Conservation (phyloP, 2,888 invertebrate species). For the Lacanobia wlatinum region DNA sequence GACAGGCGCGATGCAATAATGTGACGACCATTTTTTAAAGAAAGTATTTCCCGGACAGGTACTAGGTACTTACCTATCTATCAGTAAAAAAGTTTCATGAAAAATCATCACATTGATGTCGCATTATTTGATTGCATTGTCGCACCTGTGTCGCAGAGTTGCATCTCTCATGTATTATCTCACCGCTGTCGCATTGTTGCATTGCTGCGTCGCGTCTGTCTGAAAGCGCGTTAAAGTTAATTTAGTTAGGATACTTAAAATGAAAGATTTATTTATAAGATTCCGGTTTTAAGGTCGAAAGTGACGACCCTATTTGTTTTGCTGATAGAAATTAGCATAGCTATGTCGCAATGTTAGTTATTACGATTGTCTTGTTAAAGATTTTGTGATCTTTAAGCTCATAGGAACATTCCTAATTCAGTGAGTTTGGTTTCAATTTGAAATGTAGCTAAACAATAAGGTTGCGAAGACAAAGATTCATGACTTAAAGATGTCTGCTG, state of each 20-base stretch:
- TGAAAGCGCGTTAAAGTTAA: not conserved
- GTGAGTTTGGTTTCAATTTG: too few relatives aligned
- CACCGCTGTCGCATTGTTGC: not conserved
- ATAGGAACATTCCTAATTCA: too few relatives aligned
- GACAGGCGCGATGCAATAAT: not conserved
- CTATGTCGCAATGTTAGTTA: slow-evolving; percentile 18
- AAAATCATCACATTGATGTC: too few relatives aligned
- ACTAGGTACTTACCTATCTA: too few relatives aligned
- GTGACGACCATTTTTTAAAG: too few relatives aligned
- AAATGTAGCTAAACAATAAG: too few relatives aligned
- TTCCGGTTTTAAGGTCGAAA: slow-evolving; percentile 32
- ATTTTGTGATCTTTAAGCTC: slow-evolving; percentile 7
- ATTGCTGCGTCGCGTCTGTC: not conserved
- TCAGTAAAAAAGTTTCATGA: not conserved
- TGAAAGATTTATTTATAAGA: slow-evolving; percentile 30
- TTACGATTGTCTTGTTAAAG: slow-evolving; percentile 10
- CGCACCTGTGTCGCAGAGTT: not conserved
- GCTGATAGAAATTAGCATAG: slow-evolving; percentile 35
- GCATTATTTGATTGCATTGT: not conserved
- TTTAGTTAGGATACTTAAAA: slow-evolving; percentile 17
- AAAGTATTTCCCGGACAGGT: too few relatives aligned
- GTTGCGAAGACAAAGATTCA: too few relatives aligned
- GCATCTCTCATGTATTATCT: not conserved
- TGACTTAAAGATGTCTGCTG: too few relatives aligned
- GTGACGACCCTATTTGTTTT: slow-evolving; percentile 41